Conservation (phyloP, 92 coral and sea anemone species). For the Phenganax stokvisi region DNA sequence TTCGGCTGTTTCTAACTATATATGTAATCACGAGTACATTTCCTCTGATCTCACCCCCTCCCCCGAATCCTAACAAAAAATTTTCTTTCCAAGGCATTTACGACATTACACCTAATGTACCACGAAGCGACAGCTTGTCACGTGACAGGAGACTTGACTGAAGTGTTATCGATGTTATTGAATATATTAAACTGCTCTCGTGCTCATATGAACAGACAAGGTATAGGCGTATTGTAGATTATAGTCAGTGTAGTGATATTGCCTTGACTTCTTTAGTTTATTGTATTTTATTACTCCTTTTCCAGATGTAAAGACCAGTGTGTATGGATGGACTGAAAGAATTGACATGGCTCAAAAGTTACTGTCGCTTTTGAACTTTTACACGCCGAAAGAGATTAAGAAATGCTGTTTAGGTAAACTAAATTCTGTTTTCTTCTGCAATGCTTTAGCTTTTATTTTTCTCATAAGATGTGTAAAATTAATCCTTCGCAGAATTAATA, state of each 20-base stretch:
- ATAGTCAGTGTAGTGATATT: not conserved
- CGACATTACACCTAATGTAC: conserved; percentile 95
- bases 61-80: too few relatives aligned
- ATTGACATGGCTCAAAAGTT: conserved; percentile 92
- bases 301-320: conserved; percentile 84
- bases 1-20: too few relatives aligned
- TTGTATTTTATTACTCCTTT: not conserved
- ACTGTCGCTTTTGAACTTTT: conserved; percentile 80
- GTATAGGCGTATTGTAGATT: conserved; percentile 33
- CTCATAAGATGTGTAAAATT: not conserved
- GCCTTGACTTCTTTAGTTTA: not conserved
- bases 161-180: conserved; percentile 69
- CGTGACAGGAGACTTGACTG: conserved; percentile 97
- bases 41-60: too few relatives aligned
- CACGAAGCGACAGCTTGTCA: conserved; percentile 99
- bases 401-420: conserved; percentile 72
- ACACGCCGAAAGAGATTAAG: conserved; percentile 91
- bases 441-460: not conserved
- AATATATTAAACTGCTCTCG: conserved; percentile 75
- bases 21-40: too few relatives aligned
- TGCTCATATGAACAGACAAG: conserved; percentile 79
- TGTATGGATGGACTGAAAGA: conserved; percentile 86
- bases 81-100: conserved; percentile 64
- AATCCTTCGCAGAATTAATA: not conserved
- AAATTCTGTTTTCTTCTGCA: too few relatives aligned